Evolutionary conservation across 1,140 invertebrate species (phyloP).

Genomic region (Eufriesea mexicana): DNA sequence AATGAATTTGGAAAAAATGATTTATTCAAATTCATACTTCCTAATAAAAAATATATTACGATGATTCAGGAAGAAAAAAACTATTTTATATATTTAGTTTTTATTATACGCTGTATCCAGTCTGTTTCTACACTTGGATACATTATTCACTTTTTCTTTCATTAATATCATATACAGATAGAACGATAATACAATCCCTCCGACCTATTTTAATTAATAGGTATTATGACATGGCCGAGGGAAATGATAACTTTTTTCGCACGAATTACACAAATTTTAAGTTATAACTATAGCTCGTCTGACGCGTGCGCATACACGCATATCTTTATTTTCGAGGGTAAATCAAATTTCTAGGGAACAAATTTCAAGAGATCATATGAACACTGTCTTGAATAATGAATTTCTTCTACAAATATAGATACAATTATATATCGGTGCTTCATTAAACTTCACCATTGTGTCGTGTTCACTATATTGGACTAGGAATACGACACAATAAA

Average conservation of each 20-base stretch:
- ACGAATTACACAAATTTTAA: conserved; percentile 38
- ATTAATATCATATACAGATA: conserved; percentile 51
- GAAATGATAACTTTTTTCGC: conserved; percentile 5
- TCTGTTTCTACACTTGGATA: conserved; percentile 50
- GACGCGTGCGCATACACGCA: not conserved
- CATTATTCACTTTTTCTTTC: conserved; percentile 32
- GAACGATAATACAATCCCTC: conserved; percentile 35
- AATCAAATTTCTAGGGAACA: conserved; percentile 21
- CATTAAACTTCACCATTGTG: not conserved
- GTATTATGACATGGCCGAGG: conserved; percentile 23
- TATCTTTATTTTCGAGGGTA: not conserved
- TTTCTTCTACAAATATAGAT: conserved; percentile 32
- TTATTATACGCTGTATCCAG: conserved; percentile 51
- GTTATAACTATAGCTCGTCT: not conserved
- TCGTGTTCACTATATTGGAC: not conserved
- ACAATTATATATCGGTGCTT: conserved; percentile 7
- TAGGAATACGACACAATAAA: not conserved
- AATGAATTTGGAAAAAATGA: too few relatives aligned
- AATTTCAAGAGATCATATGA: conserved; percentile 44
- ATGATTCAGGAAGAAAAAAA: not conserved
- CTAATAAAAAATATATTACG: not conserved
- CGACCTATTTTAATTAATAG: not conserved
- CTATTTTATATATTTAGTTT: conserved; percentile 22
- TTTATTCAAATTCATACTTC: too few relatives aligned
- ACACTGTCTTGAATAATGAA: conserved; percentile 2